A percentile compares a stretch with the other conserved stretches of the same genome.
Conservation (phyloP, 1,140 invertebrate species). For the Calliopsis andreniformis region DNA sequence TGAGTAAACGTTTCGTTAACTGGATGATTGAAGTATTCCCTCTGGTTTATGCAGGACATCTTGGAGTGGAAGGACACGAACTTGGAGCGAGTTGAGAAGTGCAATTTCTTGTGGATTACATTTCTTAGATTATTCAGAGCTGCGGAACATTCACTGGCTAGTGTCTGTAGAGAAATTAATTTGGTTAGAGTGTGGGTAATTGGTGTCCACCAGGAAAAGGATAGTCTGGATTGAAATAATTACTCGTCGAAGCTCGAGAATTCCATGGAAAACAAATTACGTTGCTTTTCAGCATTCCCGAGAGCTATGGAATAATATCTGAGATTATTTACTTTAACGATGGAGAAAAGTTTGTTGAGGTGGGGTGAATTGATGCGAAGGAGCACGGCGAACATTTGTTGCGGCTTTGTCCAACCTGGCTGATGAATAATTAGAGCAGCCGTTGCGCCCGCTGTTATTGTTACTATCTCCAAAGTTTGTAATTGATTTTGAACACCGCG, state of each 20-base stretch:
- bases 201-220: background rate
- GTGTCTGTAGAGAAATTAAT: too few relatives aligned
- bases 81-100: background rate
- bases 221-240: constrained; percentile 6
- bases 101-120: background rate
- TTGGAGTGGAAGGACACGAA: background rate
- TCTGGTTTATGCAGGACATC: background rate
- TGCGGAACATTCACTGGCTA: too few relatives aligned
- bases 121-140: too few relatives aligned
- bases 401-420: constrained; percentile 27
- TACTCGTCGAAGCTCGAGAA: background rate
- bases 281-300: too few relatives aligned
- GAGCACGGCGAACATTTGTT: constrained; percentile 37
- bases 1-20: constrained; percentile 31
- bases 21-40: constrained; percentile 8
- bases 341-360: constrained; percentile 34
- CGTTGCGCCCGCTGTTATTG: constrained; percentile 42
- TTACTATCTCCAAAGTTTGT: constrained; percentile 57
- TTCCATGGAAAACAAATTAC: constrained; percentile 1
- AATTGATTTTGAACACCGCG: constrained; percentile 63
- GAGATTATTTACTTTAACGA: constrained; percentile 29
- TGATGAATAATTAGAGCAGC: constrained; percentile 58
- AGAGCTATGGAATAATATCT: constrained; percentile 14
- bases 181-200: background rate
- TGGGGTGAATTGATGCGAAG: constrained; percentile 27